Conservation (phyloP, 2,888 invertebrate genomes). For the Panzeria rudis region DNA sequence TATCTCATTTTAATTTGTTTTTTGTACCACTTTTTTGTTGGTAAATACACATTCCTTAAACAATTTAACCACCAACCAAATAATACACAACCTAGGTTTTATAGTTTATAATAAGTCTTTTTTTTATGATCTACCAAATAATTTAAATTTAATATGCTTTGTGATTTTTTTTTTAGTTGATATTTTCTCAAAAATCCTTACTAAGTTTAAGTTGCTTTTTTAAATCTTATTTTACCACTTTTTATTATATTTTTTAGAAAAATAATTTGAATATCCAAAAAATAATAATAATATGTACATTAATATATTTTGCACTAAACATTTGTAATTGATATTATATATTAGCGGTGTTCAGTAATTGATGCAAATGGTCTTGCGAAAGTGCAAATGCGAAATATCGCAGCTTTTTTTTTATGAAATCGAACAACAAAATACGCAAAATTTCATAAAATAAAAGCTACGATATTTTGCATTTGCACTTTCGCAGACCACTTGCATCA, state of each 20-base stretch:
- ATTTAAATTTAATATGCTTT: conserved; percentile 60
- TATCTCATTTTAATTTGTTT: background rate
- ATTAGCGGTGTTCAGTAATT: too few species aligned
- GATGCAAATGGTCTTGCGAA: too few species aligned
- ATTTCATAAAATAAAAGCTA: too few species aligned
- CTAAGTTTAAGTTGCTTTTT: conserved; percentile 57
- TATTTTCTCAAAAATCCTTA: conserved; percentile 42
- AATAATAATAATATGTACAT: conserved; percentile 32
- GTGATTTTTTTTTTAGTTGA: conserved; percentile 60
- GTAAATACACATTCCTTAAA: conserved; percentile 47
- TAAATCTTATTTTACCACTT: background rate
- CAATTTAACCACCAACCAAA: conserved; percentile 33
- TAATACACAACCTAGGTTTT: conserved; percentile 19
- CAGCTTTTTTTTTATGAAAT: too few species aligned
- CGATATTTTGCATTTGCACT: too few species aligned
- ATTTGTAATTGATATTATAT: conserved; percentile 54
- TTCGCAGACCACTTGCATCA: too few species aligned
- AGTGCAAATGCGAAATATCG: too few species aligned
- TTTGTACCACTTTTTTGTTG: background rate
- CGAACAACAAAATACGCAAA: too few species aligned
- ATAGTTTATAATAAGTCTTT: conserved; percentile 59
- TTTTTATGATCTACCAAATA: conserved; percentile 69
- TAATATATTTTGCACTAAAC: conserved; percentile 63
- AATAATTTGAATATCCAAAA: conserved; percentile 3
- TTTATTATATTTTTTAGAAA: conserved; percentile 2